Percentiles rank a stretch among this genome's conserved stretches.
phyloP scores from a whole-genome alignment of 2,888 invertebrate species.

The Rhagonycha lutea region DNA sequence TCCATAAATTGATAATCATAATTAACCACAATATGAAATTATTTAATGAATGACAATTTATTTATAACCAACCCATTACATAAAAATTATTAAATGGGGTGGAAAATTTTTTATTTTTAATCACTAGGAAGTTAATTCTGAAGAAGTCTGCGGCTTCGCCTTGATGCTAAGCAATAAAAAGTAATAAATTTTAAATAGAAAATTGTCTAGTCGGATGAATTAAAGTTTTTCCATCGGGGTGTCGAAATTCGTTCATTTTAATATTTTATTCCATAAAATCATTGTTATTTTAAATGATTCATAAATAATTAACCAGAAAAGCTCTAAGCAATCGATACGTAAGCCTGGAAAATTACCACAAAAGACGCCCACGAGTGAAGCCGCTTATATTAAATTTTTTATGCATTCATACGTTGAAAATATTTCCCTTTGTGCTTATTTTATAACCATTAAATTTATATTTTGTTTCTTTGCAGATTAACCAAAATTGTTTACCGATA shows the following conservation, averaged over 20 bases:
- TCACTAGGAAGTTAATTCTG: neutral
- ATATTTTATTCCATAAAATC: neutral
- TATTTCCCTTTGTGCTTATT: neutral
- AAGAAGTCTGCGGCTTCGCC: neutral
- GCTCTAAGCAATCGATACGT: conserved; percentile 3
- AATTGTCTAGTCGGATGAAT: neutral
- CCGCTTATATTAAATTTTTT: conserved; percentile 4
- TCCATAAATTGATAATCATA: neutral
- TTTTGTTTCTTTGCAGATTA: neutral
- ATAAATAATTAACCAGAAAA: conserved; percentile 5
- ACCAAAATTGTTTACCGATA: neutral
- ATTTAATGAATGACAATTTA: neutral
- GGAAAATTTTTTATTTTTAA: neutral
- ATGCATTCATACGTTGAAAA: neutral
- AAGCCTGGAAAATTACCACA: conserved; percentile 8
- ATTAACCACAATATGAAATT: neutral
- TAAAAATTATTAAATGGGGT: neutral
- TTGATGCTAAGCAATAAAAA: too few species aligned
- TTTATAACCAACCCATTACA: neutral
- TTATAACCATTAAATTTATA: neutral
- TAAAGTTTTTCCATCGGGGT: neutral
- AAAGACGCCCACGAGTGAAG: conserved; percentile 6
- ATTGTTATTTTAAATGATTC: neutral
- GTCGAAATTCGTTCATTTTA: neutral
- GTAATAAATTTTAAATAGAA: too few species aligned